Base-by-base conservation (phyloP, 1,140 invertebrate genomes). In the Saccostrea echinata region DNA sequence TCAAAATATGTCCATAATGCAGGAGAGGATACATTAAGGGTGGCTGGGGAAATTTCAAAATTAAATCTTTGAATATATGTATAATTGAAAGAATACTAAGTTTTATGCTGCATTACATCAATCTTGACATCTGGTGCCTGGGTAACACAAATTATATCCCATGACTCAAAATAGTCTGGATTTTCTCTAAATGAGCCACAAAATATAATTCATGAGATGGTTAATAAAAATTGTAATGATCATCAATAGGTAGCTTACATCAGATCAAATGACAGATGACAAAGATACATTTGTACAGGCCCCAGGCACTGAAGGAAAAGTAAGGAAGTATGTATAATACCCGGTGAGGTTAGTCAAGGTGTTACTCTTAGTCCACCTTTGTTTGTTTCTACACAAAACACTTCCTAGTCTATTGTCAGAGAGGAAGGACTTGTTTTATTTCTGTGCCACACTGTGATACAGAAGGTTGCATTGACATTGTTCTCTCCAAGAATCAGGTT, bases 281-380 rank as follows among this genome's bases (percentile, higher is more conserved):
- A 76, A 76, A 76, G 68, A 76, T 76, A 76, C 68, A 76, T 76
- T 76, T 76, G 68, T 76, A 27, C 27, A 76, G 68, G 68, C 68
- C 68, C 27, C 27, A 76, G 68, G 68, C 68, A 76, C 24, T 27
- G 24, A 76, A 76, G 68, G 68, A 76, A 76, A 30, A 76, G 68
- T 76, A 76, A 76, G 68, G 68, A 76, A 76, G 68, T 76, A 76
- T 76, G 68, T 76, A 76, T 76, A 76, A 76, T 76, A 76, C 68
- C 68, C 68, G 68, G 68, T 76, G 68, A 30, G 27, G 68, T 76
- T 76, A 76, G 68, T 76, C 68, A 76, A 76, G 68, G 68, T 76
- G 68, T 76, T 76, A 76, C 68, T 76, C 68, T 30, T 16, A 76
- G 68, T 18, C 68, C 24, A 76, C 27, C 68, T 76, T 76, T 76